Evolutionary conservation across 2,113 vertebrate species (phyloP).

Genomic region (Megaleporinus macrocephalus): DNA sequence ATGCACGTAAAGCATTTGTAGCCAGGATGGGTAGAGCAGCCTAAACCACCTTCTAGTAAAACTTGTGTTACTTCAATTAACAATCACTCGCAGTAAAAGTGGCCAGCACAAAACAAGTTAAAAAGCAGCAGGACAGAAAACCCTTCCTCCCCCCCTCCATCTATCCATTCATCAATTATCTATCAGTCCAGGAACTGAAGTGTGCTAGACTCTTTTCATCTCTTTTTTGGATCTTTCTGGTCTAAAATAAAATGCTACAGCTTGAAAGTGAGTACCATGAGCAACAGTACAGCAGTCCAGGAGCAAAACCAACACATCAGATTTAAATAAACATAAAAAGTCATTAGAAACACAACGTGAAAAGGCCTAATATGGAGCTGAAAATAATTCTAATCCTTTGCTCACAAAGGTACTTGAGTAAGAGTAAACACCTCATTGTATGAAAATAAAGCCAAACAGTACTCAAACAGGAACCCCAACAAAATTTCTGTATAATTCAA

Average conservation of each 20-base stretch:
- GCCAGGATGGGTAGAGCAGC: background rate
- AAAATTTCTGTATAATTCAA: too few species aligned
- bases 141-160: background rate
- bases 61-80: background rate
- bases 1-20: slow-evolving; percentile 15
- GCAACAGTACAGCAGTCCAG: too few species aligned
- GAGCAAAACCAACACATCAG: too few species aligned
- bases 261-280: too few species aligned
- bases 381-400: too few species aligned
- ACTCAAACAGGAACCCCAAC: too few species aligned
- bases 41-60: background rate
- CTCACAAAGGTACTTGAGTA: too few species aligned
- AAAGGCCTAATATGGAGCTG: too few species aligned
- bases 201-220: background rate
- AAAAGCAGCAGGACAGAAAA: background rate
- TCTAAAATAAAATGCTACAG: too few species aligned
- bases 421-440: too few species aligned
- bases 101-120: background rate
- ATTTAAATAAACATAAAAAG: background rate
- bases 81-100: background rate
- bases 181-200: background rate
- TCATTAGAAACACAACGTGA: background rate
- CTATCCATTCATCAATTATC: background rate
- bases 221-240: too few species aligned
- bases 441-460: too few species aligned